These are phyloP conservation scores for Hyles lineata DNA, from an alignment of 2,888 invertebrate genomes.

Conservation along the genomic window DNA sequence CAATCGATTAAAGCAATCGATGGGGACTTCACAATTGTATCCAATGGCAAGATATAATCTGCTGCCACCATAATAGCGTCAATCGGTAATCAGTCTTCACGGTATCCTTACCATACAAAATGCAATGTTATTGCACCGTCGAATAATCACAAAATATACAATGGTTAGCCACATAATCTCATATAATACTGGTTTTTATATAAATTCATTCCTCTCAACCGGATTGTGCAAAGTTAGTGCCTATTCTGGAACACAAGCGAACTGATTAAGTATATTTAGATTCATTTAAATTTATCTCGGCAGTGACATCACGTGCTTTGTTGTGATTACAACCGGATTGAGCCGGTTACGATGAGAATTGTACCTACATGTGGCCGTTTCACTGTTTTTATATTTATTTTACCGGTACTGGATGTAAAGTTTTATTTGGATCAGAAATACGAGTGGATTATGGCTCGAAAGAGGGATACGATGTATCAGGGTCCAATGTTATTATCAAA, in stretches of 20 bases:
- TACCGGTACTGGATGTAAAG: not conserved
- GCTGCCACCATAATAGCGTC: too few species aligned
- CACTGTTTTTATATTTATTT: not conserved
- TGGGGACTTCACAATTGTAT: too few species aligned
- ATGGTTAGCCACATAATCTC: too few species aligned
- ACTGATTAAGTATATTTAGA: conserved; percentile 19
- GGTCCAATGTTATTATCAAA: not conserved
- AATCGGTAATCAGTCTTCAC: too few species aligned
- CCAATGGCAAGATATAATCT: too few species aligned
- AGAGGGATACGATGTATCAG: not conserved
- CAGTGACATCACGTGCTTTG: conserved; percentile 18
- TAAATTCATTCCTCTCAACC: not conserved
- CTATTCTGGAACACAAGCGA: not conserved
- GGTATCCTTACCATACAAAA: too few species aligned
- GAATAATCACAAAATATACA: too few species aligned
- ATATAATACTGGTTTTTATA: too few species aligned
- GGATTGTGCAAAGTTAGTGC: not conserved
- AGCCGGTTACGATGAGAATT: not conserved
- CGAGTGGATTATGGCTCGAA: too few species aligned
- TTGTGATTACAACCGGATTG: conserved; percentile 13
- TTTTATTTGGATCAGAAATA: not conserved
- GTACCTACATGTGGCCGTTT: not conserved
- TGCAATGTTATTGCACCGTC: too few species aligned
- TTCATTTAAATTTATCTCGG: conserved; percentile 18
- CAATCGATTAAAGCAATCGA: too few species aligned